Evolutionary conservation across 2,888 invertebrate species (phyloP).

Genomic region (Helobdella robusta): DNA sequence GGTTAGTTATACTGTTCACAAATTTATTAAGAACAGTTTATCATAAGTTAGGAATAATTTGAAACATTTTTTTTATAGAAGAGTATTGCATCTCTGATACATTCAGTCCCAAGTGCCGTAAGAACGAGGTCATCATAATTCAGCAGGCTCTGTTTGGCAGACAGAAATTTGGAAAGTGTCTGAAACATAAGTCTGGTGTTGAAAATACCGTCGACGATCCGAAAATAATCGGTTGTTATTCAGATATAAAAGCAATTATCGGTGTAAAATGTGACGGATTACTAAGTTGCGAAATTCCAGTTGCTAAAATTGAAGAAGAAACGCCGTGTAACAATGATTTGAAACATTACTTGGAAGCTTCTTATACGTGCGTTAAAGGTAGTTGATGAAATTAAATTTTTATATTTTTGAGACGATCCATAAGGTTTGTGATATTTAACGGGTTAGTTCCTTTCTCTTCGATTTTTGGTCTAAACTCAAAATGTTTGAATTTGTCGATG

Average conservation of each 20-base stretch:
- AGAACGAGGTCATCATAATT: constrained; percentile 9
- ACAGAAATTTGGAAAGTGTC: constrained; percentile 15
- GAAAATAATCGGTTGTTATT: constrained; percentile 18
- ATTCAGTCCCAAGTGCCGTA: constrained; percentile 10
- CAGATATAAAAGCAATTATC: constrained; percentile 18
- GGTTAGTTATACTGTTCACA: too few species aligned
- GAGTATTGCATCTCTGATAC: constrained; percentile 20
- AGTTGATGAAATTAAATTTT: too few species aligned
- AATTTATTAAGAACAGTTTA: too few species aligned
- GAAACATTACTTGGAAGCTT: constrained; percentile 22
- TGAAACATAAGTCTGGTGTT: constrained; percentile 6
- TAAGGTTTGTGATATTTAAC: too few species aligned
- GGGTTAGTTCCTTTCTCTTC: too few species aligned
- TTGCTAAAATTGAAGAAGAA: constrained; percentile 6
- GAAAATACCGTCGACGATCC: constrained; percentile 3
- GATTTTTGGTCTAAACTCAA: too few species aligned
- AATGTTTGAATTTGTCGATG: too few species aligned
- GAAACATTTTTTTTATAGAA: background rate
- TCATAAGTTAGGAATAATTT: background rate
- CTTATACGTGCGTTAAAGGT: constrained; percentile 24
- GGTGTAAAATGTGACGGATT: constrained; percentile 16
- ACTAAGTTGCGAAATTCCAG: constrained; percentile 9
- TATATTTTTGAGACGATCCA: too few species aligned
- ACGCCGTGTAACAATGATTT: constrained; percentile 20
- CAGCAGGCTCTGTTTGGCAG: constrained; percentile 17